Evolutionary conservation across 2,797 vertebrate species (phyloP).

Genomic region (Sphenodon punctatus): DNA sequence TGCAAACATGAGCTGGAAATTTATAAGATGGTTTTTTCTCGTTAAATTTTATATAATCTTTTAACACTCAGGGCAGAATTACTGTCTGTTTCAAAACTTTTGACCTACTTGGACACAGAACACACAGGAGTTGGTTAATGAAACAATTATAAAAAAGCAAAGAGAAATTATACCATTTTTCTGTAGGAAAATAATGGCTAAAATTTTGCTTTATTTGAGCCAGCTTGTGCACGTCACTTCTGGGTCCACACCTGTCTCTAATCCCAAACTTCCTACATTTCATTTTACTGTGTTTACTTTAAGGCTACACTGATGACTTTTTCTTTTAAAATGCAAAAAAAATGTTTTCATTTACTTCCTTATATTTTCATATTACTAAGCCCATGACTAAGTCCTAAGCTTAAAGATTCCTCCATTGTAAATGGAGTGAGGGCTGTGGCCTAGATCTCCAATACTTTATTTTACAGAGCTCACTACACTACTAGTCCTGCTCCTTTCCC

Average conservation of each 20-base stretch:
- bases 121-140: too few relatives aligned
- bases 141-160: too few relatives aligned
- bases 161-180: neutral
- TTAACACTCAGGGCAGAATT: neutral
- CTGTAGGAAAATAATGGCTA: neutral
- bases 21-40: neutral
- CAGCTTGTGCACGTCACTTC: neutral
- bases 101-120: too few relatives aligned
- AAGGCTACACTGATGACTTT: neutral
- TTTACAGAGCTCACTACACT: neutral
- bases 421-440: too few relatives aligned
- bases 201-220: neutral
- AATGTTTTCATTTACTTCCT: neutral
- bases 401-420: too few relatives aligned
- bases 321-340: neutral
- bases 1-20: neutral
- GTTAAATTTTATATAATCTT: neutral
- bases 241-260: neutral
- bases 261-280: neutral
- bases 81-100: too few relatives aligned
- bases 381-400: too few relatives aligned
- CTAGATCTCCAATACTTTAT: neutral
- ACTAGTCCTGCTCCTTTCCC: neutral
- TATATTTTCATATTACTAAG: constrained; percentile 2
- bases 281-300: neutral